phyloP scores from a whole-genome alignment of 2,113 vertebrate genomes.

The Terrapene triunguis region DNA sequence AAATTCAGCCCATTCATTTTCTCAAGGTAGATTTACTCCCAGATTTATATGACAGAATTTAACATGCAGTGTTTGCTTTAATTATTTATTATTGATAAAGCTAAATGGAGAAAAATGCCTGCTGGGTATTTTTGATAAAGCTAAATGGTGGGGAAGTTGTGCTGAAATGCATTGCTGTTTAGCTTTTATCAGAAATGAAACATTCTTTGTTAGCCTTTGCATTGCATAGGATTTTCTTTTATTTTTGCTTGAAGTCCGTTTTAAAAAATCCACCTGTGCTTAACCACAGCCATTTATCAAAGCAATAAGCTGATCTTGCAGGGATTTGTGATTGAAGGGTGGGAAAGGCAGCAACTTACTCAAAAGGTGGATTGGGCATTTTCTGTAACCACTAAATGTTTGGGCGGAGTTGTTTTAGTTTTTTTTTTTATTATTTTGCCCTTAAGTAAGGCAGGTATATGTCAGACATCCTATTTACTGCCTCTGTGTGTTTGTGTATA shows the following conservation, averaged over 20 bases:
- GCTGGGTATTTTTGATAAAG: background rate
- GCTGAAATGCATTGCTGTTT: background rate
- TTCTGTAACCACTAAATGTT: background rate
- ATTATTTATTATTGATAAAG: background rate
- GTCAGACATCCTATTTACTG: background rate
- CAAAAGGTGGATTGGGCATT: background rate
- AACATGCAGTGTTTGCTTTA: background rate
- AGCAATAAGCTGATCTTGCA: background rate
- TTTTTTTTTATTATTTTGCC: background rate
- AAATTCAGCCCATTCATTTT: background rate
- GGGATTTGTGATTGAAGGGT: background rate
- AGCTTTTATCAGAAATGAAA: background rate
- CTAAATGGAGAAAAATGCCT: background rate
- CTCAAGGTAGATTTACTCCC: background rate
- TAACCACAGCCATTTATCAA: background rate
- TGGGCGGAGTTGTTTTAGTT: background rate
- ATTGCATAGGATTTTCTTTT: background rate
- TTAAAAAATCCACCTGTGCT: background rate
- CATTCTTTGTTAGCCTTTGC: background rate
- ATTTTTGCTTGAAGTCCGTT: background rate
- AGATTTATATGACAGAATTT: background rate
- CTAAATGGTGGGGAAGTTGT: background rate
- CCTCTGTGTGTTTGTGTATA: background rate
- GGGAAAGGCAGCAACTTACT: background rate
- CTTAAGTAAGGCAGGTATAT: background rate